These are phyloP conservation scores for Ursus arctos DNA, from an alignment of 2,113 vertebrate species.

Conservation along the genomic window DNA sequence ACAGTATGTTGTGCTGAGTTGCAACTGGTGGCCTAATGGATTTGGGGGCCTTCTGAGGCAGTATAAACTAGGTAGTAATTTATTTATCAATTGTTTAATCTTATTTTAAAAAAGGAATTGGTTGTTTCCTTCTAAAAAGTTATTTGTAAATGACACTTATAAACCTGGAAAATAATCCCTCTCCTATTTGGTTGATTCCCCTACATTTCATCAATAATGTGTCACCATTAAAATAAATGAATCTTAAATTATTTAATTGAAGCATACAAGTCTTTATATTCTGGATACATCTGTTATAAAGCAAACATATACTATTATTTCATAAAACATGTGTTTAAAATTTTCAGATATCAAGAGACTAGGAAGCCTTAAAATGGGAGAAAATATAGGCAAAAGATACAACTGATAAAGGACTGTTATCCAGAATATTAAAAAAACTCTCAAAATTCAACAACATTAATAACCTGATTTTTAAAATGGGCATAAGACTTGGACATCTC, in stretches of 20 bases:
- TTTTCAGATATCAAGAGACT: constrained; percentile 21
- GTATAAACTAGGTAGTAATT: neutral
- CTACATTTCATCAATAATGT: neutral
- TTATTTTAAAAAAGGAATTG: neutral
- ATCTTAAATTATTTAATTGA: neutral
- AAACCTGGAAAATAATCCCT: neutral
- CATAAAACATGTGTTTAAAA: neutral
- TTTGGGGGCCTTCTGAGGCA: neutral
- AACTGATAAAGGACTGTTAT: neutral
- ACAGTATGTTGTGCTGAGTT: too few relatives aligned
- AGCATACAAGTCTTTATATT: neutral
- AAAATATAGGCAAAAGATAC: constrained; percentile 3
- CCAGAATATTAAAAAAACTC: neutral
- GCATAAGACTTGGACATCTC: neutral
- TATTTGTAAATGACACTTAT: neutral
- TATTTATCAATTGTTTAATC: neutral
- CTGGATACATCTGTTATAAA: neutral
- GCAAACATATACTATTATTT: neutral
- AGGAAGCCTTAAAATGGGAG: neutral
- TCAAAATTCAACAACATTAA: constrained; percentile 1
- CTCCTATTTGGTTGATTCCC: neutral
- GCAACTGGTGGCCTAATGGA: neutral
- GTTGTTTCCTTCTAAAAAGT: neutral
- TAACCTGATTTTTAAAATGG: neutral
- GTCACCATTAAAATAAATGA: neutral